phyloP scores from a whole-genome alignment of 2,113 vertebrate species.

The Brachyhypopomus gauderio region DNA sequence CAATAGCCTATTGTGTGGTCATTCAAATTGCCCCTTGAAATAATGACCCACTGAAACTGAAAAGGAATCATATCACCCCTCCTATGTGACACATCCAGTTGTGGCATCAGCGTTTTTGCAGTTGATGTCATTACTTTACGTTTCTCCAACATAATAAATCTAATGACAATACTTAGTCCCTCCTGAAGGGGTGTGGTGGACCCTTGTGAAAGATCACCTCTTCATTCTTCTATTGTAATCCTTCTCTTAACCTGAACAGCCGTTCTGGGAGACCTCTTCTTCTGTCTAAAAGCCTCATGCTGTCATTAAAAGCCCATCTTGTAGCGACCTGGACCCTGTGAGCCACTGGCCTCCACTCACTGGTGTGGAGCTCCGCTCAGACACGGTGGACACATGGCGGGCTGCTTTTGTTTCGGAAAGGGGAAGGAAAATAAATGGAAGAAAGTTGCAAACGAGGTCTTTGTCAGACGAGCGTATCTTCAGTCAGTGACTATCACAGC shows the following conservation, averaged over 20 bases:
- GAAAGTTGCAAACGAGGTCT: conserved; percentile 21
- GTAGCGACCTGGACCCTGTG: conserved; percentile 22
- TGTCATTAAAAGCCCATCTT: conserved; percentile 47
- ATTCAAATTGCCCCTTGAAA: conserved; percentile 54
- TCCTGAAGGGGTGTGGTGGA: conserved; percentile 10
- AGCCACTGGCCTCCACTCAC: conserved; percentile 20
- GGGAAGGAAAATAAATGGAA: neutral
- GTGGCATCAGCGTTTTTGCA: neutral
- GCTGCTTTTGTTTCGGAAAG: conserved; percentile 31
- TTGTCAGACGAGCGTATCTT: conserved; percentile 26
- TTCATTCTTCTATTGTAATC: conserved; percentile 32
- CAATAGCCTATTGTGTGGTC: conserved; percentile 52
- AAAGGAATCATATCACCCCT: conserved; percentile 51
- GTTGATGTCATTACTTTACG: conserved; percentile 49
- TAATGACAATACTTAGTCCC: conserved; percentile 53
- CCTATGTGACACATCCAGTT: conserved; percentile 39
- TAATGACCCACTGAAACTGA: conserved; percentile 49
- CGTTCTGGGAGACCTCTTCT: conserved; percentile 27
- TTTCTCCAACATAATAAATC: conserved; percentile 58
- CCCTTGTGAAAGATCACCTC: conserved; percentile 40
- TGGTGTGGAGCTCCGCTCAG: conserved; percentile 41
- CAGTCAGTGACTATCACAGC: conserved; percentile 9
- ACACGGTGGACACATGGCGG: conserved; percentile 12
- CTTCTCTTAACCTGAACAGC: conserved; percentile 33
- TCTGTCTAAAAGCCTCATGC: conserved; percentile 28